Evolutionary conservation across 2,888 invertebrate species (phyloP).

Genomic region (Lycocerus yunnanus): DNA sequence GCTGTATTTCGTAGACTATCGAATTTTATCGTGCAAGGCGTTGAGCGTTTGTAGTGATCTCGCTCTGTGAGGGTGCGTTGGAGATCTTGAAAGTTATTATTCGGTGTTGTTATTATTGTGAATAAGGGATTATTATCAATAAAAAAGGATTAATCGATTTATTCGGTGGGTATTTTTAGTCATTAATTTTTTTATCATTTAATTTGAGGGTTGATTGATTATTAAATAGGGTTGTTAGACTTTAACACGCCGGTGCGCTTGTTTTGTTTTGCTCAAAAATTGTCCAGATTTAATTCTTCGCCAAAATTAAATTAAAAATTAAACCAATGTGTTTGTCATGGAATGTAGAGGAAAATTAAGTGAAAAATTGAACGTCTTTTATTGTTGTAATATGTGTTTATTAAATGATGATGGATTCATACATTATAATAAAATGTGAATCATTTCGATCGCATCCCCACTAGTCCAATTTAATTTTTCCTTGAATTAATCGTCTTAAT

Average conservation of each 20-base stretch:
- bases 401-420: neutral
- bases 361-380: neutral
- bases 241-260: conserved; percentile 20
- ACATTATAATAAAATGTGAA: conserved; percentile 8
- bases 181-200: neutral
- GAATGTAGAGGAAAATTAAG: neutral
- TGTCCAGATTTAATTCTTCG: neutral
- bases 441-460: conserved; percentile 4
- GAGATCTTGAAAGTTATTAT: neutral
- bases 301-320: neutral
- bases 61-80: conserved; percentile 12
- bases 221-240: conserved; percentile 10
- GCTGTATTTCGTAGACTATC: conserved; percentile 4
- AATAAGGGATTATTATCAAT: neutral
- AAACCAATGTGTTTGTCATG: neutral
- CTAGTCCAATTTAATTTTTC: neutral
- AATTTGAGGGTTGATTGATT: neutral
- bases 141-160: neutral
- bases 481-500: neutral
- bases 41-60: conserved; percentile 16
- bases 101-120: neutral
- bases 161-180: neutral
- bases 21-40: conserved; percentile 11
- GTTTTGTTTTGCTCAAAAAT: conserved; percentile 15
- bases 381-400: neutral